Conservation (phyloP, 2,888 invertebrate genomes). For the Marronus borbonicus region DNA sequence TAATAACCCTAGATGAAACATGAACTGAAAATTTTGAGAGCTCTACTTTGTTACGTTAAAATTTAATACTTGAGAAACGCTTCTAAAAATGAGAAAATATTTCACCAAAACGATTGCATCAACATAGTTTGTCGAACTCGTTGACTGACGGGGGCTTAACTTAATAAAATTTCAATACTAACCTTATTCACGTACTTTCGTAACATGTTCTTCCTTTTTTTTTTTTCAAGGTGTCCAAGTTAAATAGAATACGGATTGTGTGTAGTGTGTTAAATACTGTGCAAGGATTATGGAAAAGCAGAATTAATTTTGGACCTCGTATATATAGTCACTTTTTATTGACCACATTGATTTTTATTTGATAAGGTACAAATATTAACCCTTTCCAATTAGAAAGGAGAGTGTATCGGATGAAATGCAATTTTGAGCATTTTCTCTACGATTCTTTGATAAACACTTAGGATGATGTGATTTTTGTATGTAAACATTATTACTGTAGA, state of each 20-base stretch:
- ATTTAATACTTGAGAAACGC: no score
- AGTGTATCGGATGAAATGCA: background rate
- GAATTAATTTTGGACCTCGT: background rate
- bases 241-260: background rate
- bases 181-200: no score
- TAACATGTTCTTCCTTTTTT: background rate
- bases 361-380: constrained; percentile 32
- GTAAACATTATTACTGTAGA: constrained; percentile 23
- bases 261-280: constrained; percentile 5
- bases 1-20: no score
- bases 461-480: constrained; percentile 30
- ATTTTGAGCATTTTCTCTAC: constrained; percentile 21
- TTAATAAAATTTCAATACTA: no score
- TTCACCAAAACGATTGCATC: no score
- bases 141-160: no score
- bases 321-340: constrained; percentile 5
- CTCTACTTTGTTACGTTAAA: no score
- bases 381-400: background rate
- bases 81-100: no score
- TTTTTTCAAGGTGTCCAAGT: background rate
- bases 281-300: background rate
- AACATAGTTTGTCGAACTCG: no score
- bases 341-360: background rate
- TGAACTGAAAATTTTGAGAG: no score
- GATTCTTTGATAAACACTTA: constrained; percentile 16